These are phyloP conservation scores for Symphodus melops DNA, from an alignment of 2,113 vertebrate species.

Conservation along the genomic window DNA sequence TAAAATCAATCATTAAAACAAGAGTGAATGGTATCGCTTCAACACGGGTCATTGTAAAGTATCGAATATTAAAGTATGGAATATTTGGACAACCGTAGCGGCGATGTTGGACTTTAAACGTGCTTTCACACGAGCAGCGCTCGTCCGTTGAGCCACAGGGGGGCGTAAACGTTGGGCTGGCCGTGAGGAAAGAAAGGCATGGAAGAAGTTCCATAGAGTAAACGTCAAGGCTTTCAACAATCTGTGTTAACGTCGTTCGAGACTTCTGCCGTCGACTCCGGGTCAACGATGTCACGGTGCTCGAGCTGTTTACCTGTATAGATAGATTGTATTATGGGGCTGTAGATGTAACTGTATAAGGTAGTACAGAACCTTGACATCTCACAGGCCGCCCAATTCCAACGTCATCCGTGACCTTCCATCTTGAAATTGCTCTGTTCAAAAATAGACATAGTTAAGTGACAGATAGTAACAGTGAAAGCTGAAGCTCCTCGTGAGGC, in stretches of 20 bases:
- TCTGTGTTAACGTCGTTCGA: slow-evolving; percentile 24
- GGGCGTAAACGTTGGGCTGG: not conserved
- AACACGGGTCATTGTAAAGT: no score
- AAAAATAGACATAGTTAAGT: slow-evolving; percentile 13
- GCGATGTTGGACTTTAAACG: slow-evolving; percentile 1
- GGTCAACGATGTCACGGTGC: not conserved
- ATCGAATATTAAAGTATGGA: no score
- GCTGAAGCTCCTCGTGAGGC: not conserved
- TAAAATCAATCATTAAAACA: no score
- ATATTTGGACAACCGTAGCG: no score
- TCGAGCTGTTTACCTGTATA: not conserved
- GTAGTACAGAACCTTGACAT: not conserved
- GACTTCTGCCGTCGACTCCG: not conserved
- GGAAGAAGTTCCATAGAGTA: not conserved
- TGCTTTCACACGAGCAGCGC: not conserved
- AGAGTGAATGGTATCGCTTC: no score
- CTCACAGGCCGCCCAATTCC: not conserved
- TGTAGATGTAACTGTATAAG: not conserved
- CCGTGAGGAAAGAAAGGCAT: not conserved
- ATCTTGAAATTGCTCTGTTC: not conserved
- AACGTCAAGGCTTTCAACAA: slow-evolving; percentile 13
- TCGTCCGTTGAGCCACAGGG: slow-evolving; percentile 17
- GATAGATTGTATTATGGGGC: not conserved
- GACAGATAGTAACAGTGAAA: not conserved
- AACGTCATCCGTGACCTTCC: slow-evolving; percentile 1